A percentile compares a stretch with the other conserved stretches of the same genome.
These are phyloP conservation scores for Microcebus tavaratra DNA, from an alignment of 2,113 vertebrate species.

Conservation along the genomic window DNA sequence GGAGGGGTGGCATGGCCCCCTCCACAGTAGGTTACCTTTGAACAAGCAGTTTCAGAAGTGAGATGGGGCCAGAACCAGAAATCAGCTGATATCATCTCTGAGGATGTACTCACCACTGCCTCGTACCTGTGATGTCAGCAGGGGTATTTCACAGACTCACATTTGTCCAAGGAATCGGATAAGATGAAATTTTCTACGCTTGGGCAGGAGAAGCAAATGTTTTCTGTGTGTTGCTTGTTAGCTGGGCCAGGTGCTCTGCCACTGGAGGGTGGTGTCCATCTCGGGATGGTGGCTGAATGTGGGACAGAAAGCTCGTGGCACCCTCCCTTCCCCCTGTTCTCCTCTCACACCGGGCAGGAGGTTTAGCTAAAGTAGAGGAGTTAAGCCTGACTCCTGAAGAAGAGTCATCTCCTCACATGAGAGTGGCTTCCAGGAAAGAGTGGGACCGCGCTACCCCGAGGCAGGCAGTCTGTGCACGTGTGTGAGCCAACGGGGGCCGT, in stretches of 20 bases:
- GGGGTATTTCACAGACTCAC: conserved; percentile 22
- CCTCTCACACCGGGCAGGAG: neutral
- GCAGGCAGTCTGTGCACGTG: neutral
- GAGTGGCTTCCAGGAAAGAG: neutral
- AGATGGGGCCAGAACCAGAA: neutral
- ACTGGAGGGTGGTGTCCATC: neutral
- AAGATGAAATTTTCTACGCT: neutral
- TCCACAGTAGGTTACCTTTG: neutral
- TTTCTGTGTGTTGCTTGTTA: neutral
- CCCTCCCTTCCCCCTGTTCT: neutral
- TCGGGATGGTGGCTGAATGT: neutral
- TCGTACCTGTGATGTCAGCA: neutral
- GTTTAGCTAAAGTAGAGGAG: neutral
- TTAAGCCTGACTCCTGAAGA: neutral
- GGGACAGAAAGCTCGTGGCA: neutral
- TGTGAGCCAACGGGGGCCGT: neutral
- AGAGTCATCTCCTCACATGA: neutral
- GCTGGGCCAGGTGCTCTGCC: neutral
- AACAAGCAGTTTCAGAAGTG: neutral
- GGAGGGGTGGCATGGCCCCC: too few relatives aligned
- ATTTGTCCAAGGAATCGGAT: neutral
- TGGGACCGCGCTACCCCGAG: neutral
- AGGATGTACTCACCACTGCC: neutral
- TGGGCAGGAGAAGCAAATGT: neutral
- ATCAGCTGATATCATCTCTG: neutral